Base-by-base conservation (phyloP, 2,888 invertebrate genomes). In the Eulithis prunata region DNA sequence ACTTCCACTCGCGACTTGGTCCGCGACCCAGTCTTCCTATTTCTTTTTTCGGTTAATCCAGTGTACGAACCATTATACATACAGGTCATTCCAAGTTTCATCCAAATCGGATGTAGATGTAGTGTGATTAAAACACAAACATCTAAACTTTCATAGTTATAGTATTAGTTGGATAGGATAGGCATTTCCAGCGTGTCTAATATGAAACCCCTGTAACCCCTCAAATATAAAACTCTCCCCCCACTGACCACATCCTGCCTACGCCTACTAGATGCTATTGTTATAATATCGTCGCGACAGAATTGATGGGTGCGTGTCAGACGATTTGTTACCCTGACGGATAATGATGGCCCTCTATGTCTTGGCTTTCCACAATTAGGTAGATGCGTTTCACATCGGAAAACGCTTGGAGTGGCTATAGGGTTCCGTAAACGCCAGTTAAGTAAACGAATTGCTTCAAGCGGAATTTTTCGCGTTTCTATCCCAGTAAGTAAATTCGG, bases 331-430 rank as follows among this genome's bases (percentile, higher is more conserved):
- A 66, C 56, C 57, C 68, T 71, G 74, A 74, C 72, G 63, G 71
- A 71, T 74, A 74, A 74, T 74, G 74, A 74, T 74, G 74, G 58
- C 56, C 71, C 73, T 72, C 74, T 73, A 74, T 70, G 72, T 72
- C 74, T 69, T 74, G 72, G 74, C 71, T 74, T 72, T 69, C 74
- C 71, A 74, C 74, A 74, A 74, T 74, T 74, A 73, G 73, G 73
- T 70, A 62, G 67, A 68, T 68, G 66, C 69, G 72, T 72, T 71
- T 64, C 68, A 68, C 74, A 72, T 72, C 71, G 70, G 71, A 66
- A 72, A 74, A 71, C 70, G 64, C 57, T 74, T 68, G 54, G 65
- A 61, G 68, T 32, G 57, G 63, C 68, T 64, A 64, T 68, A 65
- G 57, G 57, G 66, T 63, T 62, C 62, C 59, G 64, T 68, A 68